phyloP scores from a whole-genome alignment of 2,888 invertebrate genomes.

The Cheiracanthium punctorium region DNA sequence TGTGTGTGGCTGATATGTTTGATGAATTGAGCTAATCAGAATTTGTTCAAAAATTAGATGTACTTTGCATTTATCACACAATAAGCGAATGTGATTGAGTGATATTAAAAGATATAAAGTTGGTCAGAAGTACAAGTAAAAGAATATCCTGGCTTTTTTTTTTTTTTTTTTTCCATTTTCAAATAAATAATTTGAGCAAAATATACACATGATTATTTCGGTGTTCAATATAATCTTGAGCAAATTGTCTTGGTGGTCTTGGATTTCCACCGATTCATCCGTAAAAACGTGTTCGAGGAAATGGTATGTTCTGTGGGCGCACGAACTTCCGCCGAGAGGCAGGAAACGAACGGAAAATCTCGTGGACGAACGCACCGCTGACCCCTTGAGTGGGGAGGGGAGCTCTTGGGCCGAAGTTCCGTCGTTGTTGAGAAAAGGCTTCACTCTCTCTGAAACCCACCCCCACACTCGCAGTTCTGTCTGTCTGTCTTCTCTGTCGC shows the following conservation, averaged over 20 bases:
- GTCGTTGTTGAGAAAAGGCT: not conserved
- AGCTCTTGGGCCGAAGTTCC: conserved; percentile 52
- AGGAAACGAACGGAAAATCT: conserved; percentile 2
- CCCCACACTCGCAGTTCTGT: not conserved
- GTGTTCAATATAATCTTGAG: not conserved
- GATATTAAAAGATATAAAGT: no score
- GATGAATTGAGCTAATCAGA: no score
- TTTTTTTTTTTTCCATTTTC: no score
- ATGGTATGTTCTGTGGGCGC: not conserved
- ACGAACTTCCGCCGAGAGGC: not conserved
- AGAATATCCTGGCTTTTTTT: no score
- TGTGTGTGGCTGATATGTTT: no score
- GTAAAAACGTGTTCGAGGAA: conserved; percentile 7
- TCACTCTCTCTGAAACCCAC: not conserved
- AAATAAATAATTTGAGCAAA: conserved; percentile 13
- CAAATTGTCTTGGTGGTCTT: not conserved
- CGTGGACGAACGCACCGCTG: conserved; percentile 46
- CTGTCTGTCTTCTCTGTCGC: not conserved
- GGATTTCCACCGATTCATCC: not conserved
- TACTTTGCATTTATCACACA: no score
- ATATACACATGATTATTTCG: not conserved
- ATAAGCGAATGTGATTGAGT: no score
- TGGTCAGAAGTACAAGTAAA: no score
- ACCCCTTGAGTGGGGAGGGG: conserved; percentile 9
- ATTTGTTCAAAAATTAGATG: no score